Evolutionary conservation across 2,888 invertebrate genomes (phyloP).

Genomic region (Heteromurus nitidus): DNA sequence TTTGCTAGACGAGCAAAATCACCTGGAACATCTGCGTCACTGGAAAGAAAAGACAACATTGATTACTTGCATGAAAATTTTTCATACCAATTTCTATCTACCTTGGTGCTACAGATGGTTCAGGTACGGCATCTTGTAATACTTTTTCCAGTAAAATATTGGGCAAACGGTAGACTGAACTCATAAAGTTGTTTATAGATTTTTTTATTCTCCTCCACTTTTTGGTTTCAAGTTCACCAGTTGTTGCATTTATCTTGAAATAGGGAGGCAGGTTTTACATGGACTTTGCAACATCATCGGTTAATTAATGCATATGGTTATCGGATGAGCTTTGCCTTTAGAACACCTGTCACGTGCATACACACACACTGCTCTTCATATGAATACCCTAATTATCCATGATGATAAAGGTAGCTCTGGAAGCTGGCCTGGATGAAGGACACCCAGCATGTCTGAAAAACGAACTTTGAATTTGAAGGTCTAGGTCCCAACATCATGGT

Average conservation of each 20-base stretch:
- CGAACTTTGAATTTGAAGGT: conserved; percentile 42
- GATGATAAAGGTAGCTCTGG: conserved; percentile 8
- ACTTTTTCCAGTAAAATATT: too few species aligned
- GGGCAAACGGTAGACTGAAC: too few species aligned
- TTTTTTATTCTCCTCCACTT: too few species aligned
- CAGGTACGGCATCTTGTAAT: too few species aligned
- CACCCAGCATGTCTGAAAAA: neutral
- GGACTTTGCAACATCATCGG: conserved; percentile 10
- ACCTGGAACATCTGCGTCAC: too few species aligned
- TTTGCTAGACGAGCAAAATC: too few species aligned
- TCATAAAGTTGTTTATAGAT: too few species aligned
- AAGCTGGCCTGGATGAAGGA: conserved; percentile 30
- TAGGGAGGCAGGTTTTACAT: neutral
- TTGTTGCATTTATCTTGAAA: neutral
- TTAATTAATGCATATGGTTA: conserved; percentile 37
- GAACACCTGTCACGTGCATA: conserved; percentile 60
- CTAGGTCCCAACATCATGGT: conserved; percentile 47
- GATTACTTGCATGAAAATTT: too few species aligned
- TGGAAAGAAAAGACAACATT: too few species aligned
- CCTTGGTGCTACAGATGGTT: too few species aligned
- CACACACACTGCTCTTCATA: neutral
- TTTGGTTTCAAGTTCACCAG: conserved; percentile 12
- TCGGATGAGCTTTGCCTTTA: conserved; percentile 31
- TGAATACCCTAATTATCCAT: neutral
- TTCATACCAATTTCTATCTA: too few species aligned